A percentile compares a stretch with the other conserved stretches of the same genome.
These are phyloP conservation scores for Tachuris rubrigastra DNA, from an alignment of 2,113 vertebrate genomes.

Conservation along the genomic window DNA sequence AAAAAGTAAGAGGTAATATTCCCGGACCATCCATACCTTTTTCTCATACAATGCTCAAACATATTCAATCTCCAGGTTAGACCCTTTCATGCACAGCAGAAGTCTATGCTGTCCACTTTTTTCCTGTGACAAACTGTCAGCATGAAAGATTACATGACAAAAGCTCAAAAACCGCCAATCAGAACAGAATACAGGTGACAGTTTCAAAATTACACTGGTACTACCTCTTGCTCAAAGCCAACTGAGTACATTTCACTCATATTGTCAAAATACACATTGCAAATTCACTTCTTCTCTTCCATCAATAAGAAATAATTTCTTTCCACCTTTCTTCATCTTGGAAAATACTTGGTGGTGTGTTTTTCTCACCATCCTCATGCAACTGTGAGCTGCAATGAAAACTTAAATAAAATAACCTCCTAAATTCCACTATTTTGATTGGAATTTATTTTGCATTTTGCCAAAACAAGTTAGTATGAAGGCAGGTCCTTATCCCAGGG, in stretches of 20 bases:
- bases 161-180: conserved; percentile 29
- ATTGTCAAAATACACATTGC: conserved; percentile 25
- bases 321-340: neutral
- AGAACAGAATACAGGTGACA: conserved; percentile 40
- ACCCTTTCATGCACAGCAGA: neutral
- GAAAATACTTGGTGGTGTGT: neutral
- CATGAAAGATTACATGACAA: neutral
- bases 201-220: conserved; percentile 43
- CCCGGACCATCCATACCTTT: neutral
- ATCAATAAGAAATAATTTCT: neutral
- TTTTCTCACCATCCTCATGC: neutral
- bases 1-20: neutral
- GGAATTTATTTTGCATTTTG: neutral
- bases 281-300: neutral
- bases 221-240: conserved; percentile 11
- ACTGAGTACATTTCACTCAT: conserved; percentile 15
- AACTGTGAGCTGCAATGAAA: neutral
- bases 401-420: neutral
- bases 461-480: neutral
- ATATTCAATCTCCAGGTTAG: neutral
- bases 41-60: neutral
- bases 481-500: neutral
- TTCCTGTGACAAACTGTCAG: conserved; percentile 12
- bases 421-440: neutral
- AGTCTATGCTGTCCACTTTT: neutral